Percentiles rank a stretch among this genome's conserved stretches.
Evolutionary conservation across 1,140 invertebrate genomes (phyloP).

Genomic region (Anoplolepis gracilipes): DNA sequence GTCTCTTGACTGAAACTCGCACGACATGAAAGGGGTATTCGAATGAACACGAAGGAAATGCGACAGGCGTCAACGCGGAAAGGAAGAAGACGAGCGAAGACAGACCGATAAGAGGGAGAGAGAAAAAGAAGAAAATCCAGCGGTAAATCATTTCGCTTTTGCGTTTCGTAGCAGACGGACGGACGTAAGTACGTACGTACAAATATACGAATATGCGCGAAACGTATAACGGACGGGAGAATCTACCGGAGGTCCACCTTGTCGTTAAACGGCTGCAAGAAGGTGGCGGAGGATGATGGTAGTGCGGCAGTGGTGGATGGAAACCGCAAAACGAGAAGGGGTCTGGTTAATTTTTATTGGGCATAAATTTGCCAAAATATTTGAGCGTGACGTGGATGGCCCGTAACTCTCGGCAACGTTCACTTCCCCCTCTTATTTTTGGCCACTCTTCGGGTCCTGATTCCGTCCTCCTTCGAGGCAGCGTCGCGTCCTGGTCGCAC

Average conservation of each 20-base stretch:
- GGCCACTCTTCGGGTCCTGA: conserved; percentile 34
- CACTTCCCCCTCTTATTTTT: conserved; percentile 15
- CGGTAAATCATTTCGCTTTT: conserved; percentile 81
- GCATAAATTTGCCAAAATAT: conserved; percentile 85
- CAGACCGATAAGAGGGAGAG: conserved; percentile 17
- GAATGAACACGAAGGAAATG: conserved; percentile 3
- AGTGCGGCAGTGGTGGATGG: conserved; percentile 60
- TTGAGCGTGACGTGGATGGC: conserved; percentile 81
- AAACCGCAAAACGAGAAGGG: conserved; percentile 74
- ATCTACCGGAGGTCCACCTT: conserved; percentile 75
- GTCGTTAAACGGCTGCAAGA: conserved; percentile 79
- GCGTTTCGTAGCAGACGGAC: conserved; percentile 59
- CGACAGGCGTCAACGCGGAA: not conserved
- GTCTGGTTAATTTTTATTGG: conserved; percentile 84
- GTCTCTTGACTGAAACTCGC: conserved; percentile 30
- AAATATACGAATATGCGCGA: conserved; percentile 50
- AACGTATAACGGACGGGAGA: conserved; percentile 56
- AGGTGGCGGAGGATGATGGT: conserved; percentile 57
- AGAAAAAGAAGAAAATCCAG: conserved; percentile 73
- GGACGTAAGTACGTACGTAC: conserved; percentile 56
- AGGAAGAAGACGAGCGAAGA: conserved; percentile 16
- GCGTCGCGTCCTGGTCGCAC: conserved; percentile 45
- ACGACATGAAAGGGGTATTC: conserved; percentile 37
- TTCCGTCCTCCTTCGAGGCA: conserved; percentile 40
- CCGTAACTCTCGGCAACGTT: conserved; percentile 78